phyloP scores from a whole-genome alignment of 2,888 invertebrate species.

The Macropis europaea region DNA sequence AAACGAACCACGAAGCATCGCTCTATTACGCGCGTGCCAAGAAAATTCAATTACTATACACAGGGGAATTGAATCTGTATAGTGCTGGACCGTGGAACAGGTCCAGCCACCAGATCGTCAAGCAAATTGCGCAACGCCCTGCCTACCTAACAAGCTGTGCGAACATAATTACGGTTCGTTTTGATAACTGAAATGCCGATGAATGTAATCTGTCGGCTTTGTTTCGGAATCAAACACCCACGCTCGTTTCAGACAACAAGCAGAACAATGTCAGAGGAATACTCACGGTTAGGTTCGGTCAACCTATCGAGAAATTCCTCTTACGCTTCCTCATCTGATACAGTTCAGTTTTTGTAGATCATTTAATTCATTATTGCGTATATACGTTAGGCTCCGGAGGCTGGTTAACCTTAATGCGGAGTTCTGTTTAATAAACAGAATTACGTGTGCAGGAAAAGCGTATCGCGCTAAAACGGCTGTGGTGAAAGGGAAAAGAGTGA shows the following conservation, averaged over 20 bases:
- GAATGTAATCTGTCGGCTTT: constrained; percentile 57
- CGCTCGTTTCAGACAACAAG: constrained; percentile 15
- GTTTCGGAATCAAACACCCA: constrained; percentile 61
- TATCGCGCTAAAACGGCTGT: background rate
- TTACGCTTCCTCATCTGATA: constrained; percentile 8
- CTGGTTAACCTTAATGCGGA: background rate
- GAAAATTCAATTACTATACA: constrained; percentile 30
- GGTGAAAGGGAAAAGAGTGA: too few species aligned
- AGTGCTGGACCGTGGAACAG: background rate
- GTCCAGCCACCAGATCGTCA: background rate
- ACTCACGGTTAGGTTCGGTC: background rate
- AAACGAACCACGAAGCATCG: constrained; percentile 65
- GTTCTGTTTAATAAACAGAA: background rate
- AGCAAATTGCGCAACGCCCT: constrained; percentile 40
- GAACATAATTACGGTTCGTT: constrained; percentile 44
- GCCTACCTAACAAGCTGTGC: constrained; percentile 17
- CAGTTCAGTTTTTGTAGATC: background rate
- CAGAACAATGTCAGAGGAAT: constrained; percentile 19
- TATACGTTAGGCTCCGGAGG: background rate
- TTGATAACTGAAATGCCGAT: constrained; percentile 59
- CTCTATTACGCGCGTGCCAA: constrained; percentile 60
- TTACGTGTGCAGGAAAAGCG: too few species aligned
- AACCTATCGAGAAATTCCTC: background rate
- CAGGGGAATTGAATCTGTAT: background rate
- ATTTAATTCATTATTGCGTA: background rate